Evolutionary conservation across 2,888 invertebrate species (phyloP), one percentile per base, ranked within the genome.

Genomic region (Lithosia quadra): DNA sequence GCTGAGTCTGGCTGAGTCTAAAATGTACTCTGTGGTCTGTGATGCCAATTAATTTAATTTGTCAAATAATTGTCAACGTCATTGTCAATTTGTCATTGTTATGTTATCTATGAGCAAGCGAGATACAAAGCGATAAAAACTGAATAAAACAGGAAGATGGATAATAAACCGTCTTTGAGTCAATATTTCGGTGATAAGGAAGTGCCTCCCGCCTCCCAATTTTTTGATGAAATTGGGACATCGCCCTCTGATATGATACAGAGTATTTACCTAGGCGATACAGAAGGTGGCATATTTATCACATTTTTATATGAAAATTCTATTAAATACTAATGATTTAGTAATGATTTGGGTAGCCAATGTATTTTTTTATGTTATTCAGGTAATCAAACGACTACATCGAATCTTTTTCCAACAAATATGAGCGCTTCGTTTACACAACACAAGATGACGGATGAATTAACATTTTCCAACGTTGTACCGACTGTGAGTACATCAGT

Each of bases 121-220:
- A 61, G 21, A 1, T n/a, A 9, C 36, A 24, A 24, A 15, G 43
- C 64, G 74, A 74, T 76, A 73, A 63, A 65, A 58, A 34, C 21
- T 56, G 69, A 71, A 18, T 70, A 71, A 70, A 81, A 64, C 66
- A 34, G 49, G 68, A 86, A 84, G 82, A 94, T 94, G 94, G 94
- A 95, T 85, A 93, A 92, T 81, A 92, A 94, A 81, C 95, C 96
- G 69, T 93, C 94, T 68, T 88, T 96, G 76, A 96, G 95, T 86
- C 95, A 96, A 86, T 96, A 96, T 88, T 96, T 96, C 85, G 95
- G 93, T 56, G 91, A 91, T 73, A 85, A 89, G 58, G 92, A 92
- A 77, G 84, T 90, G 8, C 93, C 94, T 63, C 92, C 93, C 64
- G 91, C 93, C 21, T 92, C 93, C 56, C 95, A 94, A 79, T 95